Base-by-base conservation (phyloP, 2,113 vertebrate species). In the Cyanistes caeruleus region DNA sequence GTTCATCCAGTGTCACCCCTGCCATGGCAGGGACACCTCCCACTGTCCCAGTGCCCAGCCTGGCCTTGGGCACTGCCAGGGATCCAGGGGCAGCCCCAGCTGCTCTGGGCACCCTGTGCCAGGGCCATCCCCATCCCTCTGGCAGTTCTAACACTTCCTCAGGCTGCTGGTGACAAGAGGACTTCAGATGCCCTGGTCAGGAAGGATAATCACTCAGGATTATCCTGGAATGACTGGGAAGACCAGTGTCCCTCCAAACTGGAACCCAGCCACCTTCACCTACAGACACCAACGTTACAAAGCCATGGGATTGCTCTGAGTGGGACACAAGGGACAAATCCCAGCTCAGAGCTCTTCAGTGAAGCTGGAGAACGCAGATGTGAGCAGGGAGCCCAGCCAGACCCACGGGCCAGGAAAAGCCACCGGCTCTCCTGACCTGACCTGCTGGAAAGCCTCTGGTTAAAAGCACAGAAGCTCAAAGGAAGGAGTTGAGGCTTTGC, bases 271-370 rank as follows among this genome's bases (percentile, higher is more conserved):
- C 51, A 20, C 4, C 79, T 30, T 28, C 11, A 44, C 0, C n/a
- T 7, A 13, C 52, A 58, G 24, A 33, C 1, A 2, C 2, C 48
- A 31, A 2, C 0, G 0, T 7, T 10, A 2, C 0, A 21, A 9
- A 67, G n/a, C 14, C 28, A 7, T 0, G 4, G 46, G 13, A 16
- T 2, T 30, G 78, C 3, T 24, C 2, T 7, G 35, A 23, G 17
- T 0, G 7, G n/a, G 11, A 27, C 41, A 72, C 37, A 69, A 74
- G 1, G 23, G 52, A 16, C n/a, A 63, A 44, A 74, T 5, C 4
- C 35, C 33, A 35, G 44, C 25, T 15, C 52, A 22, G 31, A 67
- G 63, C 67, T 41, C 30, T 7, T 5, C 18, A 8, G 75, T 2
- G 13, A 23, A 31, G 51, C 82, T 51, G 27, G 10, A n/a, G 53